Conservation (phyloP, 2,113 vertebrate species). For the Rousettus leschenaultii region DNA sequence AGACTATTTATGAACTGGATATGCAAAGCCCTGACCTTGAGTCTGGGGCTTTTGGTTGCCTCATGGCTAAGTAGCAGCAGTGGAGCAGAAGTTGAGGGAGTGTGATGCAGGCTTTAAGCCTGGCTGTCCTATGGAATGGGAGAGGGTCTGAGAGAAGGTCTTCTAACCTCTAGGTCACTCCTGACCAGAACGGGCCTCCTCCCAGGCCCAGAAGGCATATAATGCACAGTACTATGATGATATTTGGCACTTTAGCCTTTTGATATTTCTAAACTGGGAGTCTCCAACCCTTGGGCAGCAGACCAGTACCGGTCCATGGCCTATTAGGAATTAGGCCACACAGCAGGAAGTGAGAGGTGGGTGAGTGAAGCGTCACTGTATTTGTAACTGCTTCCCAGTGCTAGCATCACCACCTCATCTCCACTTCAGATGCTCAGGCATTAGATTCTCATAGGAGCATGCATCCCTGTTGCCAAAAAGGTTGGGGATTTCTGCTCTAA, state of each 20-base stretch:
- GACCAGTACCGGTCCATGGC: too few species aligned
- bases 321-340: too few species aligned
- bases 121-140: not conserved
- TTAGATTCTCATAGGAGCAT: too few species aligned
- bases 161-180: not conserved
- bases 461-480: too few species aligned
- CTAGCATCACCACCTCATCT: too few species aligned
- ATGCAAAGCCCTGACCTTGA: not conserved
- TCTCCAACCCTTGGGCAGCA: too few species aligned
- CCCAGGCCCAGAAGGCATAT: not conserved
- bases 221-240: not conserved
- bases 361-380: too few species aligned
- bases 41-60: not conserved
- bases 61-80: not conserved
- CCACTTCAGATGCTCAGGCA: too few species aligned
- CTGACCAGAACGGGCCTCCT: not conserved
- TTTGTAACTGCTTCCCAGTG: too few species aligned
- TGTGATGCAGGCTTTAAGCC: not conserved
- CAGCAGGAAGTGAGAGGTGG: too few species aligned
- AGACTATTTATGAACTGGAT: not conserved
- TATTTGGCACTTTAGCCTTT: not conserved
- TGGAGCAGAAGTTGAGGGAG: not conserved
- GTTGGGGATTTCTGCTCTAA: not conserved
- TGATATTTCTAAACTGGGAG: not conserved
- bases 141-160: not conserved